These are phyloP conservation scores for Capreolus pygargus DNA, from an alignment of 2,113 vertebrate genomes.

Conservation along the genomic window DNA sequence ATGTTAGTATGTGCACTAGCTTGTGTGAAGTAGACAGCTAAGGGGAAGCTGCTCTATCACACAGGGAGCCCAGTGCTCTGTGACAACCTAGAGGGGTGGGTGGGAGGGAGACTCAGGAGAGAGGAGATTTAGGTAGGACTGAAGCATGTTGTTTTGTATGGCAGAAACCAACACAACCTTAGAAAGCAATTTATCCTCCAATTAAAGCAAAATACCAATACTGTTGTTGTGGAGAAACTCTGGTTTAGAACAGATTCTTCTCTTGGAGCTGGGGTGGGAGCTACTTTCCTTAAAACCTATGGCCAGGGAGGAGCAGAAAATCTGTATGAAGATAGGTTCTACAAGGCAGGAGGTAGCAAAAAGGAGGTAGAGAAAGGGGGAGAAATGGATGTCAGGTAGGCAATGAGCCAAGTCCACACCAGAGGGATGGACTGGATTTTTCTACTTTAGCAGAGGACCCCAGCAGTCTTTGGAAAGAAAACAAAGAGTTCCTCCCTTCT, in stretches of 20 bases:
- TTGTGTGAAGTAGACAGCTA: neutral
- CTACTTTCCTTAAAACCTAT: neutral
- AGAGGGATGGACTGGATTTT: conserved; percentile 11
- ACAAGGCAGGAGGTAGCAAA: neutral
- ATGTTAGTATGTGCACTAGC: neutral
- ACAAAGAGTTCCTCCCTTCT: neutral
- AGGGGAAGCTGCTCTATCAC: neutral
- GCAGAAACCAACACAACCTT: neutral
- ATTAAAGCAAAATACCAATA: neutral
- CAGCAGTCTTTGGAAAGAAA: neutral
- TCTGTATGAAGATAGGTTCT: neutral
- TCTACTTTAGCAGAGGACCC: neutral
- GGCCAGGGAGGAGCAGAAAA: neutral
- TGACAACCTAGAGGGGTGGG: neutral
- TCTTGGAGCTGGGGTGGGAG: neutral
- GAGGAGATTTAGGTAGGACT: neutral
- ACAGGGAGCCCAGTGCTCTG: neutral
- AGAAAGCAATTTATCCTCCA: neutral
- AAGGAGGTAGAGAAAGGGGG: neutral
- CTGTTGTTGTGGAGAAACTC: neutral
- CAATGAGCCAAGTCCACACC: neutral
- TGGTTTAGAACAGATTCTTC: neutral
- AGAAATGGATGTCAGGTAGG: neutral
- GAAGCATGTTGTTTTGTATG: neutral
- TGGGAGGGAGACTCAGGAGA: neutral